A percentile compares a stretch with the other conserved stretches of the same genome.
Conservation (phyloP, 2,797 vertebrate species). For the Spheniscus humboldti region DNA sequence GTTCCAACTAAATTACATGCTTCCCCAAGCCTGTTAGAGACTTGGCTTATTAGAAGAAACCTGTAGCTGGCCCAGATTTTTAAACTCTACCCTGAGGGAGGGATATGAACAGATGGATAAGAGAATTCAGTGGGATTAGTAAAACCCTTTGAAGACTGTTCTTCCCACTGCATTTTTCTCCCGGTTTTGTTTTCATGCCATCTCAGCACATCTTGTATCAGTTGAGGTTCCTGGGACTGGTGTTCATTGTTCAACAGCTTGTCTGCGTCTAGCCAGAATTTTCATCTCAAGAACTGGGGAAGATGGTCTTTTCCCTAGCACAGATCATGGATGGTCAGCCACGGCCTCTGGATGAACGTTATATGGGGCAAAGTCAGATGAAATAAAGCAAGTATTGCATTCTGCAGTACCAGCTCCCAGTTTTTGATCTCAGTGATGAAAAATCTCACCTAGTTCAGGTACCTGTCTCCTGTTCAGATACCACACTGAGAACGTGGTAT, state of each 20-base stretch:
- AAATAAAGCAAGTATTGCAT: neutral
- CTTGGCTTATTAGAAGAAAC: constrained; percentile 34
- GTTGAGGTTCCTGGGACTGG: neutral
- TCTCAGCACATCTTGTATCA: constrained; percentile 9
- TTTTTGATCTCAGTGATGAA: neutral
- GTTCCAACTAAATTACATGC: neutral
- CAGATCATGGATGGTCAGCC: neutral
- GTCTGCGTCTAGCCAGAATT: neutral
- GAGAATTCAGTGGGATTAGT: constrained; percentile 47
- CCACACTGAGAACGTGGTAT: rapidly evolving
- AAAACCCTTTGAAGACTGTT: constrained; percentile 24
- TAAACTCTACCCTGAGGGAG: constrained; percentile 31
- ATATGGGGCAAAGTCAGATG: rapidly evolving
- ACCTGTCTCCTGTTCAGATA: neutral
- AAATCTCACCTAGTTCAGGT: neutral
- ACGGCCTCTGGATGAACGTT: neutral
- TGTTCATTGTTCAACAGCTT: neutral
- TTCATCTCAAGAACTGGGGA: neutral
- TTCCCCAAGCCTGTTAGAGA: constrained; percentile 18
- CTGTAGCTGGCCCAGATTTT: constrained; percentile 40
- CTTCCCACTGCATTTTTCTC: neutral
- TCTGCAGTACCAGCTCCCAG: neutral
- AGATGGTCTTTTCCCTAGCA: neutral
- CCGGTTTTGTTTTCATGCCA: neutral
- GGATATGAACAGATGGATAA: constrained; percentile 44